Conservation (phyloP, 2,888 invertebrate genomes). For the Serrognathus titanus region DNA sequence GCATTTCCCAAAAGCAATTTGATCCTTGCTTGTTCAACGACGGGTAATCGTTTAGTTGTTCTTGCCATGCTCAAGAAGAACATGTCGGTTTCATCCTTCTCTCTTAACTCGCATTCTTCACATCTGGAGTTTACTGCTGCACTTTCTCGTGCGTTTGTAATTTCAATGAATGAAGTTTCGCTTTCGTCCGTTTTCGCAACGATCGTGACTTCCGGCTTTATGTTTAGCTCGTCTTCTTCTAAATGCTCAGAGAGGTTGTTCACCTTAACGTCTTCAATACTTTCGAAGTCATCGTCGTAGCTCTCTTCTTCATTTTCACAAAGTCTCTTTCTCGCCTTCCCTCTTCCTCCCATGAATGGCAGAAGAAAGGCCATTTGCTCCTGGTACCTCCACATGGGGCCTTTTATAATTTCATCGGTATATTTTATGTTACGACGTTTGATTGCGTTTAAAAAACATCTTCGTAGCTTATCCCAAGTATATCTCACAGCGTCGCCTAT, state of each 20-base stretch:
- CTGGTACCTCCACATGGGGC: conserved; percentile 9
- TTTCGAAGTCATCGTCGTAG: neutral
- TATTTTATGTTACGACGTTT: conserved; percentile 6
- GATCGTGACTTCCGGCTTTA: neutral
- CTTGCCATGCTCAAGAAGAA: conserved; percentile 14
- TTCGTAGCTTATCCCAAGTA: conserved; percentile 11
- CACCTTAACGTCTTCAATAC: conserved; percentile 1
- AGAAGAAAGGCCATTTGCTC: conserved; percentile 12
- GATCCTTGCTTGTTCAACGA: conserved; percentile 9
- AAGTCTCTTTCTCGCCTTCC: neutral
- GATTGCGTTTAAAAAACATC: conserved; percentile 10
- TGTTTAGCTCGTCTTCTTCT: neutral
- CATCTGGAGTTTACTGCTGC: too few relatives aligned
- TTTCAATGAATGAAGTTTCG: too few relatives aligned
- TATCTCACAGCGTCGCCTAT: conserved; percentile 6
- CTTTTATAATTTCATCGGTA: neutral
- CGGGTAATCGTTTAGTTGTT: conserved; percentile 10
- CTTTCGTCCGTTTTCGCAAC: neutral
- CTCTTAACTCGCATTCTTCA: too few relatives aligned
- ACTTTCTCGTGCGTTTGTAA: too few relatives aligned
- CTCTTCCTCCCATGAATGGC: conserved; percentile 7
- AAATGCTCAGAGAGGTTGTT: neutral
- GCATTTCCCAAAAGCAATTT: conserved; percentile 7
- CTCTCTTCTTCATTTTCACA: conserved; percentile 3
- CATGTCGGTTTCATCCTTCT: conserved; percentile 8